Evolutionary conservation across 2,888 invertebrate species (phyloP).

Genomic region (Tolmerus cingulatus): DNA sequence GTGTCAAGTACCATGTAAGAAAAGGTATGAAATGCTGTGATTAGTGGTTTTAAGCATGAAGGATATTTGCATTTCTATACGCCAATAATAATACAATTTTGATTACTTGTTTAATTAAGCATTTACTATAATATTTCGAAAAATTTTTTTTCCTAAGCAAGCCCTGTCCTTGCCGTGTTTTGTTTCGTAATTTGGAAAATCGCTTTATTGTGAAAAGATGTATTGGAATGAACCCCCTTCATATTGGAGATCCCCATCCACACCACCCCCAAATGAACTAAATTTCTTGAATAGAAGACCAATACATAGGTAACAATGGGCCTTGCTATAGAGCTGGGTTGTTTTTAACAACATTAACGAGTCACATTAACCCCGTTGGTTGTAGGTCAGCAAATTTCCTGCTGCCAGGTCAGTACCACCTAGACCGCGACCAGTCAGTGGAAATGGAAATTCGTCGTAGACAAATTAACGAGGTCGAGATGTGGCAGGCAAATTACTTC

Average conservation of each 20-base stretch:
- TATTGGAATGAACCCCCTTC: neutral
- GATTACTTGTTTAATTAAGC: too few species aligned
- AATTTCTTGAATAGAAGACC: neutral
- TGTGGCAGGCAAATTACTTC: neutral
- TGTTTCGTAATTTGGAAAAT: neutral
- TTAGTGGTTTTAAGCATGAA: too few species aligned
- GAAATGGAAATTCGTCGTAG: neutral
- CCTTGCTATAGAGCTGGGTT: neutral
- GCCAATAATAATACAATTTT: too few species aligned
- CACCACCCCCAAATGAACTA: neutral
- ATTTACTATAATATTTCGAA: too few species aligned
- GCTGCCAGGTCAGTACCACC: neutral
- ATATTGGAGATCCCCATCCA: neutral
- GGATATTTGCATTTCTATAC: too few species aligned
- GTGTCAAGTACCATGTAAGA: too few species aligned
- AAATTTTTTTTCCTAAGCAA: neutral
- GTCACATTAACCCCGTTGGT: neutral
- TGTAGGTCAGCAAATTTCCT: neutral
- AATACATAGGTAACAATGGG: neutral
- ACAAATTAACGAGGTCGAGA: neutral
- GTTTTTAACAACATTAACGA: neutral
- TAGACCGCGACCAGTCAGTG: neutral
- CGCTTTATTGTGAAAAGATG: neutral
- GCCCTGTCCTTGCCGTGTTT: neutral
- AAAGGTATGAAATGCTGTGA: too few species aligned